Conservation (phyloP, 2,888 invertebrate genomes). For the Girardia tigrina region DNA sequence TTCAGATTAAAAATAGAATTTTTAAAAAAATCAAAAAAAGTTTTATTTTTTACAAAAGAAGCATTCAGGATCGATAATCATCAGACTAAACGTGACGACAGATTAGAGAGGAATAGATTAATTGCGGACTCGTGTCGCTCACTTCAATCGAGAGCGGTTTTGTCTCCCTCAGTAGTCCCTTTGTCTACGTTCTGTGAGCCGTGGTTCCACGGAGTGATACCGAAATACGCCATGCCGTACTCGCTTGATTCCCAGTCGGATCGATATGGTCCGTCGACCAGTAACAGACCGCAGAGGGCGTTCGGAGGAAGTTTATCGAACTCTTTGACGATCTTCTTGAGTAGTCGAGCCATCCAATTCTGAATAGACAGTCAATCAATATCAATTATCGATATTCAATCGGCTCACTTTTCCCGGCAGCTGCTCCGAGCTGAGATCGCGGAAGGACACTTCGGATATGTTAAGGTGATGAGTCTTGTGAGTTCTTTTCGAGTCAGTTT, state of each 20-base stretch:
- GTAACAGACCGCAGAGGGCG: neutral
- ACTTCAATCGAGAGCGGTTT: too few species aligned
- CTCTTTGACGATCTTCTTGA: neutral
- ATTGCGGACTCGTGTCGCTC: too few species aligned
- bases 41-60: too few species aligned
- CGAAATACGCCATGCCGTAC: neutral
- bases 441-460: neutral
- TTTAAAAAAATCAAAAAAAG: too few species aligned
- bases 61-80: too few species aligned
- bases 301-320: neutral
- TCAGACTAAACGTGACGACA: too few species aligned
- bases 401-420: neutral
- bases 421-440: neutral
- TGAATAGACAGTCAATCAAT: too few species aligned
- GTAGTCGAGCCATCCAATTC: neutral
- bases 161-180: too few species aligned
- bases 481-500: neutral
- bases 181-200: too few species aligned
- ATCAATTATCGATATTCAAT: too few species aligned
- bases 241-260: neutral
- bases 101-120: too few species aligned
- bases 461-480: neutral
- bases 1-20: too few species aligned
- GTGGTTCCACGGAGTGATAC: neutral
- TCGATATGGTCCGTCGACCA: neutral